These are phyloP conservation scores for Sisyra nigra DNA, from an alignment of 2,888 invertebrate species.

Conservation along the genomic window DNA sequence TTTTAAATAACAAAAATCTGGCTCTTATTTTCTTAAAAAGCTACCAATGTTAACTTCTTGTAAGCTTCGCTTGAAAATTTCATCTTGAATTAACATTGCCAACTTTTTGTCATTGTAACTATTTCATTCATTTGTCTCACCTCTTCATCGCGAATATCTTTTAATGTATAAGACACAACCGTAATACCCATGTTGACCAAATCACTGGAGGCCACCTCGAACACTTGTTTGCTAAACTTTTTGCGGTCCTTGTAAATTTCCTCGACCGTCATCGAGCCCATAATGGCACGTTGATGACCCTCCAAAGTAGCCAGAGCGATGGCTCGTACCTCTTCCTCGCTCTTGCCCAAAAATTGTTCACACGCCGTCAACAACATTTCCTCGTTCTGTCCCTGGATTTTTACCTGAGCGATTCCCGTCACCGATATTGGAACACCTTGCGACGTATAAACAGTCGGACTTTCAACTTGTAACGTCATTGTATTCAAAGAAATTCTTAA, in stretches of 20 bases:
- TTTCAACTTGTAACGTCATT: constrained; percentile 92
- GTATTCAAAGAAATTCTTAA: constrained; percentile 86
- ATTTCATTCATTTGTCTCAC: constrained; percentile 32
- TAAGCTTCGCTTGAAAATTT: no score
- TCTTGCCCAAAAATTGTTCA: constrained; percentile 85
- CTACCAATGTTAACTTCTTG: no score
- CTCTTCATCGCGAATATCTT: constrained; percentile 90
- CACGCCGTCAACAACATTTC: constrained; percentile 84
- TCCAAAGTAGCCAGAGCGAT: constrained; percentile 84
- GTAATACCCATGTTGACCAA: constrained; percentile 94
- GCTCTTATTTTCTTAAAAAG: no score
- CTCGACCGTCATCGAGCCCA: constrained; percentile 95
- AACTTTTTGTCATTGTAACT: no score
- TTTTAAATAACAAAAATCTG: no score
- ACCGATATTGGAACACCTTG: constrained; percentile 96
- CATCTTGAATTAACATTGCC: no score
- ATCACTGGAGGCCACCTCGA: constrained; percentile 89
- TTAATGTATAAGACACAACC: constrained; percentile 86
- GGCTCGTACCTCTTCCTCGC: constrained; percentile 74
- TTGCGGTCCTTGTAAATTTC: constrained; percentile 93
- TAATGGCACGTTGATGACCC: constrained; percentile 88
- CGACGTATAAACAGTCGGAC: constrained; percentile 88
- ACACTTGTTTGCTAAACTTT: constrained; percentile 88
- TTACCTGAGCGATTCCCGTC: constrained; percentile 94
- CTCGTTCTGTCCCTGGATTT: constrained; percentile 77